Evolutionary conservation across 2,113 vertebrate genomes (phyloP), one percentile per base, ranked within the genome.

Genomic region (Nicator chloris): DNA sequence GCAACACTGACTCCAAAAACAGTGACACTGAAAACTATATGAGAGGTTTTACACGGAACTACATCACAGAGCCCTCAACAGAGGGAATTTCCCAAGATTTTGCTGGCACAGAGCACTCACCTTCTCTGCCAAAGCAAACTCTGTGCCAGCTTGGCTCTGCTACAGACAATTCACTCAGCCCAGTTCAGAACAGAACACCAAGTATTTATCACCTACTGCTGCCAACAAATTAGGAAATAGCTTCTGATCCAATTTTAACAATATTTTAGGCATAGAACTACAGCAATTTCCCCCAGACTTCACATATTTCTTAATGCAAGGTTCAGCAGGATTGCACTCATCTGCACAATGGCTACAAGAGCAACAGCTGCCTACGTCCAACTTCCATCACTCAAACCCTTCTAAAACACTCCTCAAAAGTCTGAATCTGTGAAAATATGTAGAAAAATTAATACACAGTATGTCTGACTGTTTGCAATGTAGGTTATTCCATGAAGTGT

Each of bases 321-420:
- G 30, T 21, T 61, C 37, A 88, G 45, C 8, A 65, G 12, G 26
- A 88, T 2, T 37, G 12, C 13, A 63, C 0, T 1, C 24, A 56
- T 23, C 24, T 79, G 37, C 44, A 53, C 23, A 57, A 59, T 1
- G 4, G 1, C 47, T 22, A 14, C 0, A 0, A 1, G 16, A 82
- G 45, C 27, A 56, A 57, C 23, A 82, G 39, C 56, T 51, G 27
- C 44, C 28, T 9, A 22, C 3, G 14, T 28, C 17, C 18, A 75
- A 4, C 15, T 16, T 14, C 7, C 14, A 47, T 6, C 53, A 24
- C 30, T 26, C 18, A 11, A 57, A 66, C 2, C 7, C n/a, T 42
- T 44, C 18, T 19, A 11, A 17, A 44, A 75, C 26, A 22, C 23
- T 21, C 18, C 7, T 33, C 6, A 3, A 0, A 56, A 6, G 16